Evolutionary conservation across 2,113 vertebrate species (phyloP), one percentile per base, ranked within the genome.

Genomic region (Leptodactylus fuscus): DNA sequence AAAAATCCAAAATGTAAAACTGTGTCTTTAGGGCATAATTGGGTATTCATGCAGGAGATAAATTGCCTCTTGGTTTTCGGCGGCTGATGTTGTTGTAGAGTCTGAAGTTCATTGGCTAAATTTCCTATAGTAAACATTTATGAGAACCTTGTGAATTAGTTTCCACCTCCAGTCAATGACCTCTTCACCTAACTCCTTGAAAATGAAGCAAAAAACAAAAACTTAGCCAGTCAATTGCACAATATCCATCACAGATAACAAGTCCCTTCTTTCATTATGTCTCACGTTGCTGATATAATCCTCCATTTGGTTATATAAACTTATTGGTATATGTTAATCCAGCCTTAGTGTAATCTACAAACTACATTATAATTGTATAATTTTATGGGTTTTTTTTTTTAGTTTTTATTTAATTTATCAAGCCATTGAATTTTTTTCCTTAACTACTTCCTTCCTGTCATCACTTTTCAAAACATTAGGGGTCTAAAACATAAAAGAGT

Each of bases 111-210:
- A 85, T 79, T 53, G 83, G 83, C 38, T 85, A 70, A 38, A 85
- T 78, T 85, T 85, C 75, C 75, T 79, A 70, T 85, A 48, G 74
- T 79, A 85, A 85, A 85, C 83, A 85, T 69, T 85, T 9, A 79
- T 79, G 51, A 65, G 69, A 60, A 79, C 75, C 74, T 55, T 6
- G 73, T 49, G 74, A 85, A 85, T 85, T 85, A 78, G 58, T 51
- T 69, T 29, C 13, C 84, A 51, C 75, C 48, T 89, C 15, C 77
- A 48, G 74, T 6, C 24, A 5, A 53, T 20, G 1, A 65, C 51
- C 75, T 84, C 67, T 82, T 81, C 10, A 58, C 24, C 18, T 32
- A 34, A 32, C 70, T 34, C 49, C 7, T 53, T 73, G 38, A 55
- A 62, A 70, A 87, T 71, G 75, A 41, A 75, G 74, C 60, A 69